Conservation (phyloP, 2,797 vertebrate species). For the Dendrocincla fuliginosa region DNA sequence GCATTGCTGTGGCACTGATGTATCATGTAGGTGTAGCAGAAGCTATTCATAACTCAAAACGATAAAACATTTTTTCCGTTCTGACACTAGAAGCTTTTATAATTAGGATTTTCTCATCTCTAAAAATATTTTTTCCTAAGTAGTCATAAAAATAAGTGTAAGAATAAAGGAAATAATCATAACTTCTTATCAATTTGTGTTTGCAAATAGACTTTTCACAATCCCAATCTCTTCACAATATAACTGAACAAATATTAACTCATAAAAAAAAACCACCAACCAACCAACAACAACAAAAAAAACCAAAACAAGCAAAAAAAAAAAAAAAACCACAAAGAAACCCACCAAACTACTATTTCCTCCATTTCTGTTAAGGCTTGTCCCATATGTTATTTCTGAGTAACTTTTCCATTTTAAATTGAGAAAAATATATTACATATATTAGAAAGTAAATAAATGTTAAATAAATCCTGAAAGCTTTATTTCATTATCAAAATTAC, state of each 20-base stretch:
- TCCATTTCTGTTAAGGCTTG: neutral
- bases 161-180: neutral
- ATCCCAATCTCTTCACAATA: neutral
- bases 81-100: neutral
- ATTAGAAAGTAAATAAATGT: neutral
- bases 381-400: neutral
- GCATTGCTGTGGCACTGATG: neutral
- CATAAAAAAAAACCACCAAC: neutral
- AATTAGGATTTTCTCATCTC: neutral
- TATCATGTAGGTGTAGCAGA: neutral
- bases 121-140: neutral
- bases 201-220: neutral
- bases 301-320: neutral
- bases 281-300: neutral
- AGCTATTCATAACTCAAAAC: neutral
- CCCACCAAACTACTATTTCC: neutral
- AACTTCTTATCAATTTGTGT: neutral
- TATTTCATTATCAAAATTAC: neutral
- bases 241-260: neutral
- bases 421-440: neutral
- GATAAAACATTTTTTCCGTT: neutral
- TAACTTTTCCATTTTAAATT: neutral
- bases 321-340: neutral
- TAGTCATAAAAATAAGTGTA: neutral
- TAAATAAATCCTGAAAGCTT: neutral